Conservation (phyloP, 2,113 vertebrate species). For the Notothenia coriiceps region DNA sequence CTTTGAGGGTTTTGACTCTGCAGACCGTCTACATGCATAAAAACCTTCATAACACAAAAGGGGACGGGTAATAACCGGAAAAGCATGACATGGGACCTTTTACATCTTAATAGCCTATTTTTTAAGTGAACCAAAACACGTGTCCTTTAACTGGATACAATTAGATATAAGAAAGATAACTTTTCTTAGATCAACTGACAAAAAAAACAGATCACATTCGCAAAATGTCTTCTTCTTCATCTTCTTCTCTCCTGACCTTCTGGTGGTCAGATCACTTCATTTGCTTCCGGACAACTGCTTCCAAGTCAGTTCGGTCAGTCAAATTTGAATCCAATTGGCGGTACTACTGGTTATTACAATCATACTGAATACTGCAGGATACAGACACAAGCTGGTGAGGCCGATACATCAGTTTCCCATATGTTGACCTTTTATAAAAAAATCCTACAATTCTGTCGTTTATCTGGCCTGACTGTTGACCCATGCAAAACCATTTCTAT, state of each 20-base stretch:
- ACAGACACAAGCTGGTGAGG: background rate
- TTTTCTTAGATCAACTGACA: background rate
- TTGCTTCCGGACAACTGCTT: background rate
- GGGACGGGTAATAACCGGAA: no score
- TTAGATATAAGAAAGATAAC: background rate
- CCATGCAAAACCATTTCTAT: background rate
- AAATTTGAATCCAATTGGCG: background rate
- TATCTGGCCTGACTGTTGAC: background rate
- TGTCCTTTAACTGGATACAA: background rate
- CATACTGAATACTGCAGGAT: background rate
- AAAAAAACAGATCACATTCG: background rate
- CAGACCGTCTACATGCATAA: no score
- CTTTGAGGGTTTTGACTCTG: no score
- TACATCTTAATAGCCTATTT: background rate
- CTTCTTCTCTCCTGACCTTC: background rate
- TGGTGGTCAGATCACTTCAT: background rate
- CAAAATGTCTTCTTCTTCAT: background rate
- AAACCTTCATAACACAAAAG: no score
- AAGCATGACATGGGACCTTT: no score
- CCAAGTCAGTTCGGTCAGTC: background rate
- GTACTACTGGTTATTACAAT: no score
- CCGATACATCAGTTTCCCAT: background rate
- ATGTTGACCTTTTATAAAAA: background rate
- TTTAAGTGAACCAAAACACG: background rate
- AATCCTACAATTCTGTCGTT: background rate